Conservation (phyloP, 2,888 invertebrate genomes). For the Polia nebulosa region DNA sequence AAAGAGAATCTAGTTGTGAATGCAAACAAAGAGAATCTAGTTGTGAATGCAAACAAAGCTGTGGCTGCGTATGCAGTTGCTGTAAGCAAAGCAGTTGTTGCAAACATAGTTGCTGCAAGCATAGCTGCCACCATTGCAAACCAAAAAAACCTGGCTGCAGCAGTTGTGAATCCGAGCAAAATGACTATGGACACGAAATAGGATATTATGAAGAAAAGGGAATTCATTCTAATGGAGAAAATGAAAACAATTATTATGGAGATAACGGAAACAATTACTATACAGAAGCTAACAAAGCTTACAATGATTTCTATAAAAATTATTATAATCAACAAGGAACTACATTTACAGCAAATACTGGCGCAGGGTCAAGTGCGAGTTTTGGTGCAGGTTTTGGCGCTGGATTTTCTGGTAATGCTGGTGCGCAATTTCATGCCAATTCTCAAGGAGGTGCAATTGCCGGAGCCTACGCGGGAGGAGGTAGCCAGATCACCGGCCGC, state of each 20-base stretch:
- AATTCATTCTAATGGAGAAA: neutral
- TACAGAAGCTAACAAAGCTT: neutral
- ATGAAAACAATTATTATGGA: neutral
- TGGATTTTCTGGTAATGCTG: neutral
- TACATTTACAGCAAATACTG: neutral
- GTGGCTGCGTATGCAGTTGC: neutral
- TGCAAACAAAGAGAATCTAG: slow-evolving; percentile 7
- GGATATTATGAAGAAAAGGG: neutral
- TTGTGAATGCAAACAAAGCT: neutral
- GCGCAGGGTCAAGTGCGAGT: neutral
- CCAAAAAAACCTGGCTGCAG: neutral
- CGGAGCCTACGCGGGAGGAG: neutral
- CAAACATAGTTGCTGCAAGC: slow-evolving; percentile 9
- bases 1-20: slow-evolving; percentile 20
- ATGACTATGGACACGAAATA: neutral
- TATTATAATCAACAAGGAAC: slow-evolving; percentile 16
- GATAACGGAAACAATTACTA: neutral
- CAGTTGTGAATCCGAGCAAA: neutral
- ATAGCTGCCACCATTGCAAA: neutral
- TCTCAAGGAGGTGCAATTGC: neutral
- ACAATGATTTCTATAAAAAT: slow-evolving; percentile 25
- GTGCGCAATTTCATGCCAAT: neutral
- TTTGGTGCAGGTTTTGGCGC: neutral
- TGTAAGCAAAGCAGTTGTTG: slow-evolving; percentile 18
- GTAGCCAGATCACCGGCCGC: neutral